Percentiles rank a stretch among this genome's conserved stretches.
Evolutionary conservation across 2,888 invertebrate species (phyloP).

Genomic region (Ochlodes sylvanus): DNA sequence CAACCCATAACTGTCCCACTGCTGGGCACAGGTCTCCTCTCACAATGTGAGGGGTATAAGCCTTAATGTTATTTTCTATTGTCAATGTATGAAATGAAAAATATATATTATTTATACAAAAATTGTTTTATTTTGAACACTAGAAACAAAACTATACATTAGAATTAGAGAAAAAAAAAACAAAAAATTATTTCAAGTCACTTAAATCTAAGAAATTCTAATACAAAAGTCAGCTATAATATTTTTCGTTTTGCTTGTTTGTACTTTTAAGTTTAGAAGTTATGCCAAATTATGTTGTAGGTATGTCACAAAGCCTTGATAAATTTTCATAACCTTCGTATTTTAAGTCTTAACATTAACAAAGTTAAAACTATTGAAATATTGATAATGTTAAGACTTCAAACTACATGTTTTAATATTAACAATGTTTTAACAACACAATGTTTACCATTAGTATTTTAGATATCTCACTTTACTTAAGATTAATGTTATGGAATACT

Average conservation of each 20-base stretch:
- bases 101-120: slow-evolving; percentile 42
- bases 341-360: too few relatives aligned
- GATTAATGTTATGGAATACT: slow-evolving; percentile 6
- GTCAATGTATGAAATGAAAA: slow-evolving; percentile 41
- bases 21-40: too few relatives aligned
- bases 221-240: slow-evolving; percentile 12
- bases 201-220: slow-evolving; percentile 12
- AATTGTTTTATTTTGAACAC: slow-evolving; percentile 34
- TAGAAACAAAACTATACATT: slow-evolving; percentile 23
- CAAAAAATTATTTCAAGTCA: slow-evolving; percentile 18
- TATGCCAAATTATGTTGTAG: neutral
- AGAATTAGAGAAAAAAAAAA: slow-evolving; percentile 8
- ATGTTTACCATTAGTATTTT: neutral
- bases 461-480: slow-evolving; percentile 20
- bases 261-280: neutral
- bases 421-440: too few relatives aligned
- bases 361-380: too few relatives aligned
- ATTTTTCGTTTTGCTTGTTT: neutral
- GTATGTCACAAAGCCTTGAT: neutral
- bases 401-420: too few relatives aligned
- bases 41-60: too few relatives aligned
- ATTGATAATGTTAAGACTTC: too few relatives aligned
- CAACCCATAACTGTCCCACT: too few relatives aligned
- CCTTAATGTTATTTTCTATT: slow-evolving; percentile 40
- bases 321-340: neutral